Evolutionary conservation across 1,140 invertebrate genomes (phyloP).

Genomic region (Portunus trituberculatus): DNA sequence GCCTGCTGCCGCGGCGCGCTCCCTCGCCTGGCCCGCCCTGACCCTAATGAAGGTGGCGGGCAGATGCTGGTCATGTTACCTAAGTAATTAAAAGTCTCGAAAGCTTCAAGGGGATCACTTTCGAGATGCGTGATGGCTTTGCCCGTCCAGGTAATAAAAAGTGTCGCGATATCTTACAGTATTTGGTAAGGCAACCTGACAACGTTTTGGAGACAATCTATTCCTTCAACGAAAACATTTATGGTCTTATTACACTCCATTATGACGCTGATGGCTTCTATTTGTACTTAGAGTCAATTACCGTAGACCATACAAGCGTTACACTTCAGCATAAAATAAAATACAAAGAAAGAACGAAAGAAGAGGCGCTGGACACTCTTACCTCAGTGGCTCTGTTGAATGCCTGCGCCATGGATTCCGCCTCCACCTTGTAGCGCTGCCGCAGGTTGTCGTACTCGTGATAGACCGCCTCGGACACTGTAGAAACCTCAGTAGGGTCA

Average conservation of each 20-base stretch:
- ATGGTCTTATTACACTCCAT: too few species aligned
- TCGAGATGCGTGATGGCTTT: neutral
- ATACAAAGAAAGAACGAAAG: too few species aligned
- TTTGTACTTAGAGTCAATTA: too few species aligned
- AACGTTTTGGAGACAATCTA: neutral
- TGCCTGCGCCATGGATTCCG: constrained; percentile 69
- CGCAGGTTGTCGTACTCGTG: constrained; percentile 72
- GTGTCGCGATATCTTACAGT: neutral
- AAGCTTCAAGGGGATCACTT: constrained; percentile 10
- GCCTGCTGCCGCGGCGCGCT: neutral
- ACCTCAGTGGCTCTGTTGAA: constrained; percentile 74
- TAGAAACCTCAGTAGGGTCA: constrained; percentile 52
- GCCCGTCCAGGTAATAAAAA: neutral
- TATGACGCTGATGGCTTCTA: too few species aligned
- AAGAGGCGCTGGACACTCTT: neutral
- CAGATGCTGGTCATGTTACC: neutral
- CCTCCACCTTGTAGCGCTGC: constrained; percentile 67
- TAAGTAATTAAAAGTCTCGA: neutral
- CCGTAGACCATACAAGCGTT: too few species aligned
- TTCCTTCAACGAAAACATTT: neutral
- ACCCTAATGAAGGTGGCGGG: neutral
- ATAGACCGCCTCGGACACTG: constrained; percentile 75
- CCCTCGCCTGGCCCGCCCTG: neutral
- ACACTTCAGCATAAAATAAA: too few species aligned
- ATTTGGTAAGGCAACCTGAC: neutral